Conservation (phyloP, 2,888 invertebrate genomes). For the Exocentrus adspersus region DNA sequence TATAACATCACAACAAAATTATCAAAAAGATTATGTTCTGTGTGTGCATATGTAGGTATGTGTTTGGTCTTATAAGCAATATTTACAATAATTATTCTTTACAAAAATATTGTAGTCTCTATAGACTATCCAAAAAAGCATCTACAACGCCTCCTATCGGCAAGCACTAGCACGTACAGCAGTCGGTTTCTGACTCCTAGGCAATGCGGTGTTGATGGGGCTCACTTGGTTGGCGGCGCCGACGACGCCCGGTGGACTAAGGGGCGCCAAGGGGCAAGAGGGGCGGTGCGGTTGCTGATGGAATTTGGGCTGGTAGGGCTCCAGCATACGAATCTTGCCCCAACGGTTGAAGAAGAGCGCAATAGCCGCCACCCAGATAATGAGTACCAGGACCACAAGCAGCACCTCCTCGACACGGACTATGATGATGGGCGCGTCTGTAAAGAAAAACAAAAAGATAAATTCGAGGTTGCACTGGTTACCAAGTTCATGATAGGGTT, state of each 20-base stretch:
- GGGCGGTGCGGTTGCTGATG: slow-evolving; percentile 82
- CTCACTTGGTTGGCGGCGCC: slow-evolving; percentile 62
- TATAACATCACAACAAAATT: too few species aligned
- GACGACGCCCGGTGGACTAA: slow-evolving; percentile 59
- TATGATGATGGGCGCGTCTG: slow-evolving; percentile 70
- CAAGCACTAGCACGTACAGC: slow-evolving; percentile 47
- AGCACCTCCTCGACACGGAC: slow-evolving; percentile 87
- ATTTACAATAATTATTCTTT: too few species aligned
- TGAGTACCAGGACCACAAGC: slow-evolving; percentile 84
- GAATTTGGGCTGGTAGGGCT: slow-evolving; percentile 91
- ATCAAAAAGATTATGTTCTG: too few species aligned
- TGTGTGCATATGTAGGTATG: too few species aligned
- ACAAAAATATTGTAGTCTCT: too few species aligned
- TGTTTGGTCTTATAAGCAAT: too few species aligned
- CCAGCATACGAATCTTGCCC: slow-evolving; percentile 94
- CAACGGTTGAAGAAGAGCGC: slow-evolving; percentile 92
- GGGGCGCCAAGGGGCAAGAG: slow-evolving; percentile 73
- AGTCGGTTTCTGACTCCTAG: slow-evolving; percentile 50
- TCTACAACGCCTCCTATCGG: background rate
- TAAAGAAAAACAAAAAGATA: slow-evolving; percentile 29
- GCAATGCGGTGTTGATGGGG: slow-evolving; percentile 41
- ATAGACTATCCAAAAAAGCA: too few species aligned
- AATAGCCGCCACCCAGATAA: slow-evolving; percentile 90
- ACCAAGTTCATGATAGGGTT: too few species aligned
- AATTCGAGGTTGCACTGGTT: too few species aligned